Base-by-base conservation (phyloP, 2,888 invertebrate genomes). In the Bembecia ichneumoniformis region DNA sequence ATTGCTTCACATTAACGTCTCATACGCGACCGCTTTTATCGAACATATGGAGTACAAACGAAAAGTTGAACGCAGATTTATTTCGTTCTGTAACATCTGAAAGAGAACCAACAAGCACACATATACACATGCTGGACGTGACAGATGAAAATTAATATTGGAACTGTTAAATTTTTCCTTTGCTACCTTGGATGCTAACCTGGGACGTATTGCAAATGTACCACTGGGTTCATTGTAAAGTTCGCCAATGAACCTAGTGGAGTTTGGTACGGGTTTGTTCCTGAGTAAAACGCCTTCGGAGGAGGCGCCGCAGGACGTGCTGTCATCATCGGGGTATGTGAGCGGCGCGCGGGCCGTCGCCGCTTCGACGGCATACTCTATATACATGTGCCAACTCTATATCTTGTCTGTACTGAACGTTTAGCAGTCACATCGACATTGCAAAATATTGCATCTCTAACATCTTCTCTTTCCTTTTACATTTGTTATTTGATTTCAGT, bases 241-340 rank as follows among this genome's bases (percentile, higher is more conserved):
- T 89, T 96, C 96, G 74, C 96, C 96, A 75, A 95, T 96, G 89
- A 95, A 95, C 90, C 91, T 97, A 90, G 96, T 96, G 86, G 97
- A 97, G 91, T 95, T 97, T 89, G 96, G 97, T 84, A 94, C 96
- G 74, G 96, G 96, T 86, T 91, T 96, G 82, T 96, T 97, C 90
- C 90, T 92, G 83, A 94, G 93, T 90, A 95, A 95, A 90, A 96
- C 95, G 72, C 95, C 95, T 75, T 95, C 95, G 80, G 96, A 96
- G 89, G 95, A 95, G 89, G 93, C 93, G 77, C 93, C 87, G 89
- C 92, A 77, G 72, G 91, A 87, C 88, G 90, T 78, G 88, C 89
- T 83, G 87, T 88, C 82, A 82, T 82, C 82, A 83, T 87, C 89
- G 89, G 87, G 89, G 89, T 89, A 91, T 88, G 88, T 89, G 88